These are phyloP conservation scores for Sinosuthora webbiana DNA, from an alignment of 2,113 vertebrate species.

Conservation along the genomic window DNA sequence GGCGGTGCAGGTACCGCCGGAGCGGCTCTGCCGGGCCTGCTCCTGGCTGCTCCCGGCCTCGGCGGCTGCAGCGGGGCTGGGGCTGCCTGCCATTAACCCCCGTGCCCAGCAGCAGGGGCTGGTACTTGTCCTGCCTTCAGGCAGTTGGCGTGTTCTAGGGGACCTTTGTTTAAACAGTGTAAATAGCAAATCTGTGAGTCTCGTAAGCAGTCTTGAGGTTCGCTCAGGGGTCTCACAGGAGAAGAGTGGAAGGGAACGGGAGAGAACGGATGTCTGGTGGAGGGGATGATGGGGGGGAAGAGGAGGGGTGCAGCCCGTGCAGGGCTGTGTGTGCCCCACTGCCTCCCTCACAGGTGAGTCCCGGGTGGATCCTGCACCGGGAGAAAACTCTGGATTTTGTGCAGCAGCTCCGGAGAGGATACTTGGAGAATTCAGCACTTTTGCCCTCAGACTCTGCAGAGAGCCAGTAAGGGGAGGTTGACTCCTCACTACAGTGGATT, in stretches of 20 bases:
- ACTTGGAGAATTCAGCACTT: background rate
- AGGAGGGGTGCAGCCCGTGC: background rate
- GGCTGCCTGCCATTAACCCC: background rate
- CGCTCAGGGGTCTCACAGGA: background rate
- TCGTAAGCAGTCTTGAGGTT: background rate
- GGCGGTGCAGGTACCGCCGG: background rate
- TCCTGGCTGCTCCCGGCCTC: background rate
- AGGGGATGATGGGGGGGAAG: background rate
- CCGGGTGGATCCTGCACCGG: background rate
- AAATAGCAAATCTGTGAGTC: background rate
- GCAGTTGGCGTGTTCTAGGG: accelerated
- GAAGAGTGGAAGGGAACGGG: background rate
- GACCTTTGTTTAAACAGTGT: background rate
- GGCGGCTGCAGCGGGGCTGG: background rate
- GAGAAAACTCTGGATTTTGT: background rate
- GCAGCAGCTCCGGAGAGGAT: background rate
- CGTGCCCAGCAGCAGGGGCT: background rate
- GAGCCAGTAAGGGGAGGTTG: accelerated
- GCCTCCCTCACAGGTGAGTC: background rate
- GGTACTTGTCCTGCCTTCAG: accelerated
- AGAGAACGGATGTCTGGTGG: accelerated
- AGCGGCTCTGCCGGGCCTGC: background rate
- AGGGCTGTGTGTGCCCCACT: background rate
- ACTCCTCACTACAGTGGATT: background rate
- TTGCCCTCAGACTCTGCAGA: background rate